A percentile compares a stretch with the other conserved stretches of the same genome.
Conservation (phyloP, 2,888 invertebrate species). For the Sycophila texana region DNA sequence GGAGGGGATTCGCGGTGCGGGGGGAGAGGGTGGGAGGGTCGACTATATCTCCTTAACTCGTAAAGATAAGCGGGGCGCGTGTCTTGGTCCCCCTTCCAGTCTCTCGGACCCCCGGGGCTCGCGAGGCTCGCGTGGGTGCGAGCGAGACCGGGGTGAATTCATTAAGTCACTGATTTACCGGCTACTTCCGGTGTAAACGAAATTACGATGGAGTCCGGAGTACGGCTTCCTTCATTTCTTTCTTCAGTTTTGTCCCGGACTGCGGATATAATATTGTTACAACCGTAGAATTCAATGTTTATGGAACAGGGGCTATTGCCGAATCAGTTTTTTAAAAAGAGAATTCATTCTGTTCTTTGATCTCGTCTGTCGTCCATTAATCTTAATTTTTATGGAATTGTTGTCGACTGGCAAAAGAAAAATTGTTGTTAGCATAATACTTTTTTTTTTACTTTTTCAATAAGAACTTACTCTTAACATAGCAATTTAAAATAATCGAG, state of each 20-base stretch:
- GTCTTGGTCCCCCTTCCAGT: constrained; percentile 57
- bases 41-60: constrained; percentile 68
- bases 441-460: no score
- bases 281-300: no score
- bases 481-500: no score
- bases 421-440: no score
- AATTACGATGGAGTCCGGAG: constrained; percentile 60
- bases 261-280: no score
- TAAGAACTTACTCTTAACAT: no score
- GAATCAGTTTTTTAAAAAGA: no score
- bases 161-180: constrained; percentile 73
- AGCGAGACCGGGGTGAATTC: constrained; percentile 66
- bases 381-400: no score
- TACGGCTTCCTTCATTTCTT: constrained; percentile 10
- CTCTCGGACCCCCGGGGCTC: constrained; percentile 42
- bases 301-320: no score
- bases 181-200: constrained; percentile 71
- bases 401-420: no score
- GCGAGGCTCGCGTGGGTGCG: constrained; percentile 56
- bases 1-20: constrained; percentile 28
- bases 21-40: constrained; percentile 2
- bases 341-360: no score
- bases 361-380: no score
- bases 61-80: constrained; percentile 69
- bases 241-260: background rate